Conservation (phyloP, 2,888 invertebrate species). For the Noctua janthina region DNA sequence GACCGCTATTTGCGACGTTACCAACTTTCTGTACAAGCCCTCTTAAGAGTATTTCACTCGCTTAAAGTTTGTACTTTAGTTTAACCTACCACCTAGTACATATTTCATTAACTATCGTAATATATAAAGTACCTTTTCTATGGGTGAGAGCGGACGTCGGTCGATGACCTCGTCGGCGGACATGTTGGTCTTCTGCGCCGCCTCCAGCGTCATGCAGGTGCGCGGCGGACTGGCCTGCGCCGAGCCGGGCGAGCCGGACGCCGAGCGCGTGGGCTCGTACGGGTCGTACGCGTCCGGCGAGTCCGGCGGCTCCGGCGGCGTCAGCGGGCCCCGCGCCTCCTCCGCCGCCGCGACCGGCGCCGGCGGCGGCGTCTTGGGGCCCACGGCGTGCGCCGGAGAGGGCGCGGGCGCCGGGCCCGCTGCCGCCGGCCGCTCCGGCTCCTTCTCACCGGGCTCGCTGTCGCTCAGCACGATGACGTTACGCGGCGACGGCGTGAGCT, state of each 20-base stretch:
- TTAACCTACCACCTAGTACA: neutral
- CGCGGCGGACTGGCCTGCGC: constrained; percentile 70
- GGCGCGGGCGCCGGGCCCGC: constrained; percentile 62
- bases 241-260: constrained; percentile 84
- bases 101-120: neutral
- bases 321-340: constrained; percentile 93
- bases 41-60: no score
- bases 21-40: no score
- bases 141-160: constrained; percentile 89
- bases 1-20: no score
- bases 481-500: constrained; percentile 94
- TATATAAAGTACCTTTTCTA: constrained; percentile 86
- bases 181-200: constrained; percentile 87
- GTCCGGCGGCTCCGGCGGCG: constrained; percentile 90
- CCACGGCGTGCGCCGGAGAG: constrained; percentile 73
- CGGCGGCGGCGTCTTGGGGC: constrained; percentile 91
- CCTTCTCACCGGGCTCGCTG: constrained; percentile 92
- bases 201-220: constrained; percentile 83
- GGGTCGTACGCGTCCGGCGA: constrained; percentile 97
- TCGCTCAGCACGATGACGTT: constrained; percentile 96
- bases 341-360: constrained; percentile 82
- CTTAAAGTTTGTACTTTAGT: no score
- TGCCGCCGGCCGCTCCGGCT: constrained; percentile 68
- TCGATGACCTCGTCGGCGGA: constrained; percentile 88
- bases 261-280: constrained; percentile 96